These are phyloP conservation scores for Ormyrus rosae DNA, from an alignment of 2,888 invertebrate genomes.

Conservation along the genomic window DNA sequence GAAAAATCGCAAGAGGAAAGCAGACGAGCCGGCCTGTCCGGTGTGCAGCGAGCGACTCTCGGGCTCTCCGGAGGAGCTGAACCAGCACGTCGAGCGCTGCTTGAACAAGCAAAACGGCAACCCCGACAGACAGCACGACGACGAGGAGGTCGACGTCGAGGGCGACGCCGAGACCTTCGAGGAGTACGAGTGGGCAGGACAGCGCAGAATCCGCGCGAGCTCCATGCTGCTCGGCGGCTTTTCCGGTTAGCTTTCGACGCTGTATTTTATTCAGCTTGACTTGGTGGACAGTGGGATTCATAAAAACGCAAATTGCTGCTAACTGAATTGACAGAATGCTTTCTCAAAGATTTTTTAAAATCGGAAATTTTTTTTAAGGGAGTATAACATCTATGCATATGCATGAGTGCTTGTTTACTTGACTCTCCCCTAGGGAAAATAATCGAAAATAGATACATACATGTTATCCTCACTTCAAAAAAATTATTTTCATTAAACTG, in stretches of 20 bases:
- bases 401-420: too few species aligned
- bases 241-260: constrained; percentile 73
- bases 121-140: constrained; percentile 84
- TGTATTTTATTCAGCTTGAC: too few species aligned
- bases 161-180: constrained; percentile 82
- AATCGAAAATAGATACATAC: too few species aligned
- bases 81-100: constrained; percentile 85
- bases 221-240: constrained; percentile 84
- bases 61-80: constrained; percentile 82
- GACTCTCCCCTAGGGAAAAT: too few species aligned
- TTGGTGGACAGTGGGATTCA: too few species aligned
- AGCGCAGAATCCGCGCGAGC: constrained; percentile 86
- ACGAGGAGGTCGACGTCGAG: constrained; percentile 90
- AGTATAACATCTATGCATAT: too few species aligned
- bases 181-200: constrained; percentile 95
- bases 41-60: constrained; percentile 85
- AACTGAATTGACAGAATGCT: too few species aligned
- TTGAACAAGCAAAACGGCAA: constrained; percentile 80
- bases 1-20: constrained; percentile 83
- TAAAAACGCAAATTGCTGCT: too few species aligned
- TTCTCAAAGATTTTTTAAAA: too few species aligned
- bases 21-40: constrained; percentile 85
- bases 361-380: too few species aligned
- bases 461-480: too few species aligned
- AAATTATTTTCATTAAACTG: too few species aligned